A percentile compares a stretch with the other conserved stretches of the same genome.
Conservation (phyloP, 2,888 invertebrate genomes). For the Yponomeuta cagnagella region DNA sequence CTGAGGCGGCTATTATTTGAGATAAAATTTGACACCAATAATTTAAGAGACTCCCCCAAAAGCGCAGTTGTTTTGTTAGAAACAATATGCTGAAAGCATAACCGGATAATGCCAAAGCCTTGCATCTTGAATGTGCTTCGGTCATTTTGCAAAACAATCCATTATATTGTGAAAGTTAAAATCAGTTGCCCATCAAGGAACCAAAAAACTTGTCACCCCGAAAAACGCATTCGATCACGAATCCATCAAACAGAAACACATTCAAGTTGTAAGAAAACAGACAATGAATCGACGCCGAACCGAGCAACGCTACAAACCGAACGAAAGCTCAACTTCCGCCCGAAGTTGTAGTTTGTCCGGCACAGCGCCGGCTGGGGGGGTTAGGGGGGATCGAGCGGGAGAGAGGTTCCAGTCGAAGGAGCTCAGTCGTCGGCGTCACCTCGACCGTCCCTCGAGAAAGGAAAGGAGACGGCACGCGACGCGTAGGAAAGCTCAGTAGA, state of each 20-base stretch:
- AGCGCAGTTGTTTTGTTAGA: not conserved
- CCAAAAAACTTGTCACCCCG: conserved; percentile 32
- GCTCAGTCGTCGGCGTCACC: conserved; percentile 25
- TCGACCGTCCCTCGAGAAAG: conserved; percentile 28
- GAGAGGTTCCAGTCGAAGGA: conserved; percentile 26
- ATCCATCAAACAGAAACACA: conserved; percentile 8
- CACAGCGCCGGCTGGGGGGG: not conserved
- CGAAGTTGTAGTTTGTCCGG: not conserved
- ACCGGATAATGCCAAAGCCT: not conserved
- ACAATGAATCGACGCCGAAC: not conserved
- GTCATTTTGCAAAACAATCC: not conserved
- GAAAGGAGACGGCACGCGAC: conserved; percentile 22
- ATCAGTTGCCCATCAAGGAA: conserved; percentile 31
- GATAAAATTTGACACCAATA: not conserved
- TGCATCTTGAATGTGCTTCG: conserved; percentile 24
- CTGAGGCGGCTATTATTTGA: not conserved
- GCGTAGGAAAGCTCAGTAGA: conserved; percentile 39
- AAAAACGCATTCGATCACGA: conserved; percentile 1
- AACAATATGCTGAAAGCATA: conserved; percentile 5
- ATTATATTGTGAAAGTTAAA: conserved; percentile 30
- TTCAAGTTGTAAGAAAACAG: conserved; percentile 4
- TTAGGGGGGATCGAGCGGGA: conserved; percentile 12
- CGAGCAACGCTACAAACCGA: not conserved
- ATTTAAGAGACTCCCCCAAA: not conserved
- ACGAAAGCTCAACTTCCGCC: conserved; percentile 32